Evolutionary conservation across 1,140 invertebrate genomes (phyloP).

Genomic region (Camponotus pennsylvanicus): DNA sequence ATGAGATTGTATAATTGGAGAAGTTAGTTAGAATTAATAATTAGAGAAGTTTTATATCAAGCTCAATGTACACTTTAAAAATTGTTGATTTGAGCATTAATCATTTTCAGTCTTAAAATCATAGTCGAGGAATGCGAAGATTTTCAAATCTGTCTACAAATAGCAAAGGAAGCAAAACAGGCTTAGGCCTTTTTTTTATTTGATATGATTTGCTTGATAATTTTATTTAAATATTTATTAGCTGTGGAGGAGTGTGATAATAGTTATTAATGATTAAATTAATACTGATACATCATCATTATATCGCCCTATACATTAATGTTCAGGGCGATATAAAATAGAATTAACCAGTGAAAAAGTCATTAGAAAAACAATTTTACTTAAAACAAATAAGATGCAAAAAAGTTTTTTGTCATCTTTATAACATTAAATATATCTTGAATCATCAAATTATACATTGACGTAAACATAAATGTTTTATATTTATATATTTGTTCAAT

Average conservation of each 20-base stretch:
- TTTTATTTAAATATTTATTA: slow-evolving; percentile 39
- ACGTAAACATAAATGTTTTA: slow-evolving; percentile 24
- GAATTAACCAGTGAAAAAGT: slow-evolving; percentile 9
- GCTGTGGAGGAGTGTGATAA: neutral
- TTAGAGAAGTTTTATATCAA: neutral
- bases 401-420: neutral
- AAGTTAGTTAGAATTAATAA: neutral
- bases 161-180: slow-evolving; percentile 61
- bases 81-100: neutral
- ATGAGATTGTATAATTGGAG: neutral
- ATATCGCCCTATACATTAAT: neutral
- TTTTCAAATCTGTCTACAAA: slow-evolving; percentile 77
- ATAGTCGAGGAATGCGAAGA: slow-evolving; percentile 78
- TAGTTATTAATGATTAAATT: neutral
- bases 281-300: slow-evolving; percentile 35
- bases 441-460: slow-evolving; percentile 26
- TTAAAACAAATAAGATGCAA: neutral
- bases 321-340: slow-evolving; percentile 18
- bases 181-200: slow-evolving; percentile 8
- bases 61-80: neutral
- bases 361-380: neutral
- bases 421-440: slow-evolving; percentile 16
- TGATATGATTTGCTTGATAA: neutral
- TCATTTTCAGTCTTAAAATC: slow-evolving; percentile 74
- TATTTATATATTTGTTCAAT: slow-evolving; percentile 27